phyloP scores from a whole-genome alignment of 1,140 invertebrate species.

The Drosophila bipectinata region DNA sequence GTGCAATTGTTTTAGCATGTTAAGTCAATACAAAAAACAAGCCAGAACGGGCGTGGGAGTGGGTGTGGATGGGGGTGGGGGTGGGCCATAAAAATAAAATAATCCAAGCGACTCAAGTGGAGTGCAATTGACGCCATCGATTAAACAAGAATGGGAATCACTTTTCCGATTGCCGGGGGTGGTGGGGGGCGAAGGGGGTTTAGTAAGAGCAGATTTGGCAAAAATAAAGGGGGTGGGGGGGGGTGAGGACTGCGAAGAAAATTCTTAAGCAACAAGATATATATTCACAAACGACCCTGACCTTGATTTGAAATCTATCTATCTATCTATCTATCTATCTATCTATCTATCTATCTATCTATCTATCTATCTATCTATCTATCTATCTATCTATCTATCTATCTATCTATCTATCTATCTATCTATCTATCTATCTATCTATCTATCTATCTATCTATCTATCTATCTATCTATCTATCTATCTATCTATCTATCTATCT shows the following conservation, averaged over 20 bases:
- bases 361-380: too few species aligned
- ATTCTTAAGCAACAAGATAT: too few species aligned
- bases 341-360: background rate
- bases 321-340: too few species aligned
- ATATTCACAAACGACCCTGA: constrained; percentile 39
- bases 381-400: too few species aligned
- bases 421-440: too few species aligned
- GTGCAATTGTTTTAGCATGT: constrained; percentile 41
- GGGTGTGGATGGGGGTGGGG: background rate
- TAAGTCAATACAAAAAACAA: background rate
- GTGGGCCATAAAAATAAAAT: constrained; percentile 9
- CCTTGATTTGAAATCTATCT: constrained; percentile 5
- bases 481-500: too few species aligned
- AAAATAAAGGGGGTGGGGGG: background rate
- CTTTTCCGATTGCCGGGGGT: constrained; percentile 25
- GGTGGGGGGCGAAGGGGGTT: background rate
- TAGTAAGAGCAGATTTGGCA: background rate
- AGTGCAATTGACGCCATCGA: constrained; percentile 74
- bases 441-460: too few species aligned
- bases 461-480: too few species aligned
- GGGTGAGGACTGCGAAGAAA: too few species aligned
- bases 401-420: too few species aligned
- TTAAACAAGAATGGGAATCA: constrained; percentile 64
- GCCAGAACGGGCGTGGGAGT: background rate
- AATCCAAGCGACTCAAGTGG: constrained; percentile 38